A percentile compares a stretch with the other conserved stretches of the same genome.
Evolutionary conservation across 1,140 invertebrate species (phyloP).

Genomic region (Mesaphorura yosii): DNA sequence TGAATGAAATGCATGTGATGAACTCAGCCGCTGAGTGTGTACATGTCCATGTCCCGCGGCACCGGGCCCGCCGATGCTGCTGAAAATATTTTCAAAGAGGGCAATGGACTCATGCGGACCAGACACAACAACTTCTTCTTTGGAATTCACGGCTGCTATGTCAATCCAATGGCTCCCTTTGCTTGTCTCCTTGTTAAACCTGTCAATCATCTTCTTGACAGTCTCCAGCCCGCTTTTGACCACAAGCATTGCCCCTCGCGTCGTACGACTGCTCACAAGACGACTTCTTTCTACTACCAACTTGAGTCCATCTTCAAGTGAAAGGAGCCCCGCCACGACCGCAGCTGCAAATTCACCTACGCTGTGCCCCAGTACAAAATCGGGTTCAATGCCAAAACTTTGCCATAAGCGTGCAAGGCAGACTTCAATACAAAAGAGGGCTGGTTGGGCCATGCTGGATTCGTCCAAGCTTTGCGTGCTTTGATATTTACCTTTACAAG

Average conservation of each 20-base stretch:
- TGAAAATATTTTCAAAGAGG: too few species aligned
- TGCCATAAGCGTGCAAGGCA: constrained; percentile 10
- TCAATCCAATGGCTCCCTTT: not conserved
- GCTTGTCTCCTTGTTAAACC: not conserved
- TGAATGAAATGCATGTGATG: not conserved
- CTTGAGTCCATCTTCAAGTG: constrained; percentile 5
- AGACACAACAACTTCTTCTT: not conserved
- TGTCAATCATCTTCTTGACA: not conserved
- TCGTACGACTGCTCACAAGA: too few species aligned
- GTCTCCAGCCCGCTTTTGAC: too few species aligned
- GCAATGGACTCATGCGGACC: not conserved
- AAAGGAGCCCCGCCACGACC: constrained; percentile 4
- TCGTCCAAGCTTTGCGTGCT: too few species aligned
- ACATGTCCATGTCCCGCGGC: not conserved
- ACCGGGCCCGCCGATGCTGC: too few species aligned
- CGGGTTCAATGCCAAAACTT: constrained; percentile 9
- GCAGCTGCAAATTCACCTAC: constrained; percentile 15
- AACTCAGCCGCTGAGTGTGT: not conserved
- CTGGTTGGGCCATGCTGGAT: too few species aligned
- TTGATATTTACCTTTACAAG: constrained; percentile 1
- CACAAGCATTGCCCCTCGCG: too few species aligned
- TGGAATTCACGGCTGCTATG: not conserved
- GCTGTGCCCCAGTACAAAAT: constrained; percentile 11
- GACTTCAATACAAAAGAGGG: constrained; percentile 14
- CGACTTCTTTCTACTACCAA: constrained; percentile 4